phyloP scores from a whole-genome alignment of 2,797 vertebrate genomes.

The Cossypha niveicapilla region DNA sequence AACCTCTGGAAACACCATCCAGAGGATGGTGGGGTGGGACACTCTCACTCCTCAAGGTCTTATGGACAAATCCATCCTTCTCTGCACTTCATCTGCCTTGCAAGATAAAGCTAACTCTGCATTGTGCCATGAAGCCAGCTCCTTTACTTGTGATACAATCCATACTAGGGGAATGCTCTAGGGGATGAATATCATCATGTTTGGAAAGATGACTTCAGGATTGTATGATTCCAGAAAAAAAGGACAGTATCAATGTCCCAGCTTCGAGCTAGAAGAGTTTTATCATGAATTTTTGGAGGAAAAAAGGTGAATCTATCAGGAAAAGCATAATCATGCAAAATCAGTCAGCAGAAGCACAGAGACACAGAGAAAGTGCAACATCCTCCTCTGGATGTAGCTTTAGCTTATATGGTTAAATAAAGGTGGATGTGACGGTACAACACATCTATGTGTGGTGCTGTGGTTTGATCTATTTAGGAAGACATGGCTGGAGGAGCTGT shows the following conservation, averaged over 20 bases:
- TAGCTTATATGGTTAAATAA: neutral
- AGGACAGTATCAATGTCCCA: neutral
- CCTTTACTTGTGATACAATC: neutral
- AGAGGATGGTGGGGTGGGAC: neutral
- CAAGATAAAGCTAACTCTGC: neutral
- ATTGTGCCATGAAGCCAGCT: neutral
- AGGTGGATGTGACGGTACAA: neutral
- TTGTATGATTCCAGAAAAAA: neutral
- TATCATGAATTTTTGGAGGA: neutral
- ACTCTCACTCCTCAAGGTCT: fast-evolving
- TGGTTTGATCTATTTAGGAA: neutral
- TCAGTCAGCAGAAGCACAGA: neutral
- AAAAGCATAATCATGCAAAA: neutral
- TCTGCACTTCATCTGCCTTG: neutral
- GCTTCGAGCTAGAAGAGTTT: neutral
- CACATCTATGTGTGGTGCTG: fast-evolving
- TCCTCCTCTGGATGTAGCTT: neutral
- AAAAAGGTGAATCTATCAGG: neutral
- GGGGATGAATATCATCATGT: neutral
- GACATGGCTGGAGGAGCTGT: neutral
- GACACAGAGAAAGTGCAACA: neutral
- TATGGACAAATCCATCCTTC: neutral
- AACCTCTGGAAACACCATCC: fast-evolving
- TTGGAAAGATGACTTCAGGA: neutral
- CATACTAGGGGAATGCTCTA: neutral